Evolutionary conservation across 2,113 vertebrate genomes (phyloP).

Genomic region (Malaclemys terrapin): DNA sequence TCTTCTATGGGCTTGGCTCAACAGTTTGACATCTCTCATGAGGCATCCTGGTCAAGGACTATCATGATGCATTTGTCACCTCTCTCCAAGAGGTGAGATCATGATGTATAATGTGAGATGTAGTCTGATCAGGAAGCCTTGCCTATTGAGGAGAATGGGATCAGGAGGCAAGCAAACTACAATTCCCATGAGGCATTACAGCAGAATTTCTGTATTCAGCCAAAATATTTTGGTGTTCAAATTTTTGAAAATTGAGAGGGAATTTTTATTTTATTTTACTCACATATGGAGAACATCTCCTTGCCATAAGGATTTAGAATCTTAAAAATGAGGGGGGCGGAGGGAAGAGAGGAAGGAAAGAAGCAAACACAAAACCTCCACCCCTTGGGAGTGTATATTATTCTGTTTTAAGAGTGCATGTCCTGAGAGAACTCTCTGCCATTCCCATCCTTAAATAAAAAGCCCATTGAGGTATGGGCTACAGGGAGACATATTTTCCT

Average conservation of each 20-base stretch:
- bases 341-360: background rate
- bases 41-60: background rate
- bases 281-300: background rate
- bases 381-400: background rate
- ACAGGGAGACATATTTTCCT: background rate
- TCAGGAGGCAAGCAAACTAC: background rate
- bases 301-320: background rate
- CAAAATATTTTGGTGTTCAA: background rate
- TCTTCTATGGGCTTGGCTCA: background rate
- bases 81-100: background rate
- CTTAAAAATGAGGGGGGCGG: background rate
- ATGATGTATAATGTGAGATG: background rate
- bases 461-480: background rate
- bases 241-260: background rate
- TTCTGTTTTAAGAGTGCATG: background rate
- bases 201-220: background rate
- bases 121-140: background rate
- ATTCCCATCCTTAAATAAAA: background rate
- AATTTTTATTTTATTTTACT: background rate
- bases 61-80: background rate
- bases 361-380: background rate
- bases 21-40: background rate
- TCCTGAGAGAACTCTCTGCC: background rate
- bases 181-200: background rate
- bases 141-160: background rate